Conservation (phyloP, 1,140 invertebrate species). For the Doryteuthis pealeii region DNA sequence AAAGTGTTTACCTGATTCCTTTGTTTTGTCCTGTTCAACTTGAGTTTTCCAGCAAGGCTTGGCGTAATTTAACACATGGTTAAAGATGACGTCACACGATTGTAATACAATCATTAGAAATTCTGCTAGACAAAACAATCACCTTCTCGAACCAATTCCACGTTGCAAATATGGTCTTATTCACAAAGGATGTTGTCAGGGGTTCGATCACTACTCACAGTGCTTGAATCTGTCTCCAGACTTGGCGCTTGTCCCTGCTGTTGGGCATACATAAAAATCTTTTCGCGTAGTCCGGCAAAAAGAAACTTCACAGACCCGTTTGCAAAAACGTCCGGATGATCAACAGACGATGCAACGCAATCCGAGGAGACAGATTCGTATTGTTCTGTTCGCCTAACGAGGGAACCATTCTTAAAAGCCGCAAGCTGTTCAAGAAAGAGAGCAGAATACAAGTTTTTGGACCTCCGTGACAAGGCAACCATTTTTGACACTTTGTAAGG, state of each 20-base stretch:
- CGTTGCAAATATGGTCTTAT: slow-evolving; percentile 42
- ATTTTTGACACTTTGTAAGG: no score
- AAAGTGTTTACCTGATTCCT: no score
- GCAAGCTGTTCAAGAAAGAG: slow-evolving; percentile 31
- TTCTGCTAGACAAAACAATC: slow-evolving; percentile 51
- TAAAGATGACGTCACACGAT: slow-evolving; percentile 44
- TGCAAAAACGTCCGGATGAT: slow-evolving; percentile 39
- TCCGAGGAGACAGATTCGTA: slow-evolving; percentile 48
- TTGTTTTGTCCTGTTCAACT: no score
- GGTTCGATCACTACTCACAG: slow-evolving; percentile 45
- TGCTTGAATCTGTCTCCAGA: slow-evolving; percentile 38
- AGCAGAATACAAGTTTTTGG: slow-evolving; percentile 48
- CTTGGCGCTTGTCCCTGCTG: slow-evolving; percentile 43
- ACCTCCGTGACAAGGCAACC: no score
- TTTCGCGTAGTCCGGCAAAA: slow-evolving; percentile 44
- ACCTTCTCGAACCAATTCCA: slow-evolving; percentile 49
- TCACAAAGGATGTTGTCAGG: slow-evolving; percentile 24
- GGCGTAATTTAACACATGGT: slow-evolving; percentile 36
- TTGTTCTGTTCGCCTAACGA: slow-evolving; percentile 41
- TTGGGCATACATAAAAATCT: slow-evolving; percentile 51
- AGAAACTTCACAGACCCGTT: slow-evolving; percentile 38
- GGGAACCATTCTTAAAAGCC: slow-evolving; percentile 47
- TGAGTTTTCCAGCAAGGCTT: slow-evolving; percentile 44
- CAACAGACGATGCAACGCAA: slow-evolving; percentile 46
- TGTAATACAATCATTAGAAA: no score